Base-by-base conservation (phyloP, 2,888 invertebrate species). In the Drosophila maculinotata region DNA sequence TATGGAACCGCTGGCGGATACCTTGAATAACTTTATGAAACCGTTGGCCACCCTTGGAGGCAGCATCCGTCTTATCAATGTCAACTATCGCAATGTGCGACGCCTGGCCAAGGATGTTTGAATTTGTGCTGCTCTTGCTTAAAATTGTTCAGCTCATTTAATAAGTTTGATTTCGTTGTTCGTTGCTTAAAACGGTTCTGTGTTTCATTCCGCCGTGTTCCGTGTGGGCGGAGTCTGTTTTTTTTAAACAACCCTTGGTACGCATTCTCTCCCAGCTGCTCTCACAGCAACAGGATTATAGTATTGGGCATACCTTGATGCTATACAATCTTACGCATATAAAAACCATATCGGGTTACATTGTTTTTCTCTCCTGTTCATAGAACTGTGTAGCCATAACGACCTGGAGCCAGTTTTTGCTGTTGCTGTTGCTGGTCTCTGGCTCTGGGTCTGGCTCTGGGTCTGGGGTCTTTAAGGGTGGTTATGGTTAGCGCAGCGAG, bases 1-100 rank as follows among this genome's bases (percentile, higher is more conserved):
- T 65, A 92, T 94, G 81, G 93, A 93, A 59, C 95, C 95, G 0
- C 81, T 95, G 12, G 93, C 94, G 0, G 92, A 93, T 75, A 92
- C 92, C 0, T 47, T 94, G 0, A 93, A 93, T 41, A 84, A 84
- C 60, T 89, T 91, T 31, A 88, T 92, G 62, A 89, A 87, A 31
- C 91, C 91, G 0, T 7, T 91, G 20, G 89, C 87, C 17, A 87
- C 69, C 1, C 69, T 91, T 10, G 60, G 88, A 0, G 62, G 60
- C 0, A 88, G 90, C 23, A 5, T 91, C 0, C 85, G 91, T 1
- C 53, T 91, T 4, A 72, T 89, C 3, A 83, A 89, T 58, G 77
- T 86, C 9, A 89, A 85, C 58, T 85, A 88, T 60, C 87, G 81
- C 0, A 67, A 79, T 54, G 77, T 79, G 17, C 87, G 79, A n/a